phyloP scores from a whole-genome alignment of 2,888 invertebrate genomes.

The Aporophyla lueneburgensis region DNA sequence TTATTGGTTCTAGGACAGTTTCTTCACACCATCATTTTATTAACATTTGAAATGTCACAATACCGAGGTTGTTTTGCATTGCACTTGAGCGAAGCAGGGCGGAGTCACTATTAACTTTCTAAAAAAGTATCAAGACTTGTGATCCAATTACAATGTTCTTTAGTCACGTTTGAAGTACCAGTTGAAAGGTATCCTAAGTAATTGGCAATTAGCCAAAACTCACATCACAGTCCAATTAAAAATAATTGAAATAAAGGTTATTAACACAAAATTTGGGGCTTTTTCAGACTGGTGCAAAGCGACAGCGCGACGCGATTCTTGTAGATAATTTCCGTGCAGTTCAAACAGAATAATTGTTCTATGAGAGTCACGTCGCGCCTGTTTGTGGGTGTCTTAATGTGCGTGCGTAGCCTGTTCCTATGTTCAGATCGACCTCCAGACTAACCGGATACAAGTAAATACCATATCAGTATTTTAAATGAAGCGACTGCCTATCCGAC shows the following conservation, averaged over 20 bases:
- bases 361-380: too few relatives aligned
- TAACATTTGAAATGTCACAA: neutral
- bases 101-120: neutral
- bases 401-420: neutral
- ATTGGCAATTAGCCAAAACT: slow-evolving; percentile 8
- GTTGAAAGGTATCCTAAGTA: neutral
- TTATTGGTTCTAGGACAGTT: too few relatives aligned
- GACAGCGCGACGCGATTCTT: too few relatives aligned
- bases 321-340: too few relatives aligned
- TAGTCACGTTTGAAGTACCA: neutral
- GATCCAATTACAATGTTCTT: neutral
- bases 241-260: neutral
- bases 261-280: neutral
- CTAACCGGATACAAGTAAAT: neutral
- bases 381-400: too few relatives aligned
- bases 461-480: neutral
- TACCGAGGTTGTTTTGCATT: too few relatives aligned
- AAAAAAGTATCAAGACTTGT: neutral
- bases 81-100: neutral
- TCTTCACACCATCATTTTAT: too few relatives aligned
- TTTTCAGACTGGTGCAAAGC: too few relatives aligned
- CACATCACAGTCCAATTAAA: neutral
- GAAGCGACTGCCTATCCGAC: neutral
- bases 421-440: neutral
- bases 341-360: too few relatives aligned